Percentiles rank a stretch among this genome's conserved stretches.
Evolutionary conservation across 2,888 invertebrate genomes (phyloP).

Genomic region (Clistopyga incitator): DNA sequence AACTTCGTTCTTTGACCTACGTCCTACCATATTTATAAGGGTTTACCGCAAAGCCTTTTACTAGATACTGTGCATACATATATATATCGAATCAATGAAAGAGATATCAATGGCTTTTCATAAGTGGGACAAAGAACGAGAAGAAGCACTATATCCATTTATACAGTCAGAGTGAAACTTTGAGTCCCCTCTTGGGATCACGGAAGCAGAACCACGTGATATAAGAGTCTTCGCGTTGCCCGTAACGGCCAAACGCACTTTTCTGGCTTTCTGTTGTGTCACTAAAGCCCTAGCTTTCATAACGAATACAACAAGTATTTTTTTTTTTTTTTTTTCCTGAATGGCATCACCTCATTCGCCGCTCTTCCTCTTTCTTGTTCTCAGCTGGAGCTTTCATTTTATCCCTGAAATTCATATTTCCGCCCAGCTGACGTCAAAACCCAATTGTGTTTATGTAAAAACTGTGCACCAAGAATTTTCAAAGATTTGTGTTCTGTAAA

Average conservation of each 20-base stretch:
- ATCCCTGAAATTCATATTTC: not conserved
- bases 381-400: not conserved
- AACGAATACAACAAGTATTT: slow-evolving; percentile 20
- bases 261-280: slow-evolving; percentile 4
- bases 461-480: too few species aligned
- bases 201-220: slow-evolving; percentile 1
- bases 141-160: slow-evolving; percentile 16
- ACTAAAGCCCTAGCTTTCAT: not conserved
- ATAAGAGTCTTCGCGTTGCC: not conserved
- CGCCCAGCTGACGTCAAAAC: not conserved
- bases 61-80: not conserved
- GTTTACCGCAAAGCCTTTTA: not conserved
- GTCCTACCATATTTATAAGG: not conserved
- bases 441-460: not conserved
- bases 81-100: not conserved
- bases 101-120: not conserved
- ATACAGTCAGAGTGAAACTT: slow-evolving; percentile 38
- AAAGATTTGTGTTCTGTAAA: not conserved
- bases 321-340: not conserved
- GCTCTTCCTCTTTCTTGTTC: not conserved
- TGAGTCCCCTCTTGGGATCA: slow-evolving; percentile 26
- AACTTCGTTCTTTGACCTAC: not conserved
- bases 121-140: slow-evolving; percentile 1
- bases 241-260: slow-evolving; percentile 48
- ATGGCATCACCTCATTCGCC: not conserved